phyloP scores from a whole-genome alignment of 2,888 invertebrate genomes.

The Caenorhabditis panamensis region DNA sequence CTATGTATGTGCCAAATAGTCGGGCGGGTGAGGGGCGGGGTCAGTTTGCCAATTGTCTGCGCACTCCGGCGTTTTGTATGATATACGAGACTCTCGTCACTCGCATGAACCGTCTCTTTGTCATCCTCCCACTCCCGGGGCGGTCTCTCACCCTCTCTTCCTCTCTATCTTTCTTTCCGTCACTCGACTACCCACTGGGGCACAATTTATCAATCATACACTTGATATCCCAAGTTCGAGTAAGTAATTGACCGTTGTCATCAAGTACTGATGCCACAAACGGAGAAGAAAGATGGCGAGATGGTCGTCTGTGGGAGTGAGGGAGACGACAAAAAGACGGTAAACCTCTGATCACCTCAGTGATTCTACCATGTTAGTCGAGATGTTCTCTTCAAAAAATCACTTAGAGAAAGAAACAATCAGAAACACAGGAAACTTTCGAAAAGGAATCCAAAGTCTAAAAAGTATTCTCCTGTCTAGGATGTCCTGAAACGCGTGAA shows the following conservation, averaged over 20 bases:
- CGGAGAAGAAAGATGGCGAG: conserved; percentile 12
- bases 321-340: neutral
- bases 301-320: conserved; percentile 3
- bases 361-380: neutral
- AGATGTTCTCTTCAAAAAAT: neutral
- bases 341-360: neutral
- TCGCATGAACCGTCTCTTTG: conserved; percentile 61
- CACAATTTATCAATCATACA: conserved; percentile 59
- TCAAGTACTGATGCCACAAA: conserved; percentile 37
- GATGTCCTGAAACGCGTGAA: neutral
- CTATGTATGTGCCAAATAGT: conserved; percentile 65
- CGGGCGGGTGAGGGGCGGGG: conserved; percentile 54
- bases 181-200: conserved; percentile 39
- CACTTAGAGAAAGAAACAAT: neutral
- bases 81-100: conserved; percentile 52
- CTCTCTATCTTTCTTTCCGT: conserved; percentile 23
- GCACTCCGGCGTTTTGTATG: conserved; percentile 58
- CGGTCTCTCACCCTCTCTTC: conserved; percentile 29
- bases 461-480: neutral
- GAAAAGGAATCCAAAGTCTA: neutral
- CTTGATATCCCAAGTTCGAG: conserved; percentile 58
- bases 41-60: conserved; percentile 61
- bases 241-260: conserved; percentile 60
- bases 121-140: conserved; percentile 55
- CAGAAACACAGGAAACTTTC: neutral